Evolutionary conservation across 2,888 invertebrate species (phyloP), one percentile per base, ranked within the genome.

Genomic region (Flabesymbios commensalis): DNA sequence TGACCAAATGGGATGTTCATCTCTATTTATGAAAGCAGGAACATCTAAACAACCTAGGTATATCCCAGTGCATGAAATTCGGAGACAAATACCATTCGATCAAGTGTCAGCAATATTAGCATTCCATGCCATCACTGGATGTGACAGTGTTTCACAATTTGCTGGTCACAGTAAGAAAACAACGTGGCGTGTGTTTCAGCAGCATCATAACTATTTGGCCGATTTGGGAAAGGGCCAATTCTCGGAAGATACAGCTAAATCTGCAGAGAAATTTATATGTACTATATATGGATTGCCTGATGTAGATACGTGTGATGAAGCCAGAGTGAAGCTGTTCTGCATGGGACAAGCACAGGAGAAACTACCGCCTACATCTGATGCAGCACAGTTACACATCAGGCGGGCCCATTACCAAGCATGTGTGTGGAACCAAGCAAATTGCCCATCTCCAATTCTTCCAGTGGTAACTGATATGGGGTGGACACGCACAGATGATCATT

Each of bases 121-220:
- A 10, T 53, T 53, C 36, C 53, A 53, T 53, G 53, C 53, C 32
- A 32, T 53, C 53, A 36, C 53, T 14, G 49, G 49, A 26, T 49
- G 49, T 49, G 29, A 49, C 19, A 49, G 14, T 28, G 49, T 49
- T 10, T 49, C 24, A 14, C 49, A 49, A 7, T 26, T 49, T 29
- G 19, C 10, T 10, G 49, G 49, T 10, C 49, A 49, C 29, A 29
- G 49, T 14, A 49, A 22, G 49, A 22, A 49, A 29, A 17, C 24
- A 7, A 24, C 45, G 24, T 45, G 45, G 45, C 10, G 22, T 10
- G 45, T 45, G 14, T 45, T 45, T 22, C 45, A 45, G 45, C n/a
- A 17, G 10, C 45, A 45, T 22, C 45, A 45, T 22, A 22, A 45
- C 24, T 45, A 22, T 7, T n/a, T n/a, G n/a, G n/a, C n/a, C n/a